Conservation (phyloP, 2,888 invertebrate genomes). For the Galerucella calmariensis region DNA sequence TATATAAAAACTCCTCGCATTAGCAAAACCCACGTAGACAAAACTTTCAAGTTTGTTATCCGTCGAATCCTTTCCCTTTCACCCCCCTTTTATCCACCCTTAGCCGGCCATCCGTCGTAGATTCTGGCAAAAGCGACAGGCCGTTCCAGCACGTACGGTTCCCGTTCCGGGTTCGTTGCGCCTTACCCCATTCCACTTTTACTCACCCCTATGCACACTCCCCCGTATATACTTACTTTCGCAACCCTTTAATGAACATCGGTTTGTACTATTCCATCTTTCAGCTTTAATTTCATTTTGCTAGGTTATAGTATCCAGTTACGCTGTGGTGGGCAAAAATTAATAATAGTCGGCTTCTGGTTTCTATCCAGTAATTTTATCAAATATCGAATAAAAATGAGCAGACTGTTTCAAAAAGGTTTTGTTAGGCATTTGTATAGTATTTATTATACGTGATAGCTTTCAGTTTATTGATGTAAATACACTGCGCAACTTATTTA, state of each 20-base stretch:
- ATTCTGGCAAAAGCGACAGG: slow-evolving; percentile 47
- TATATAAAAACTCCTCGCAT: slow-evolving; percentile 11
- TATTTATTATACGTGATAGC: not conserved
- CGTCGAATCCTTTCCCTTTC: slow-evolving; percentile 13
- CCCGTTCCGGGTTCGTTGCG: slow-evolving; percentile 56
- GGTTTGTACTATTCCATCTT: slow-evolving; percentile 57
- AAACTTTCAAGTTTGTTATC: slow-evolving; percentile 36
- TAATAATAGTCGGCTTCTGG: slow-evolving; percentile 41
- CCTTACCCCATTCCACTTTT: slow-evolving; percentile 39
- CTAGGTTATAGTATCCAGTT: slow-evolving; percentile 43
- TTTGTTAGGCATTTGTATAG: not conserved
- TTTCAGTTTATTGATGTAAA: not conserved
- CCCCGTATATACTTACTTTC: slow-evolving; percentile 35
- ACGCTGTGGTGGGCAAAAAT: slow-evolving; percentile 46
- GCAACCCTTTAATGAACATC: slow-evolving; percentile 56
- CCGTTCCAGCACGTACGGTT: slow-evolving; percentile 57
- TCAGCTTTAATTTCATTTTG: slow-evolving; percentile 53
- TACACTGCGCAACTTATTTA: no score
- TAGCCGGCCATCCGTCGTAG: slow-evolving; percentile 44
- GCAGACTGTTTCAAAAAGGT: not conserved
- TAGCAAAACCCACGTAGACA: slow-evolving; percentile 38
- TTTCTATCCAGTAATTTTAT: slow-evolving; percentile 10
- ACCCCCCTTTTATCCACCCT: slow-evolving; percentile 16
- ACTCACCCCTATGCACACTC: slow-evolving; percentile 32
- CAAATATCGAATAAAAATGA: slow-evolving; percentile 2